These are phyloP conservation scores for Bombycilla garrulus DNA, from an alignment of 2,113 vertebrate genomes.

Conservation along the genomic window DNA sequence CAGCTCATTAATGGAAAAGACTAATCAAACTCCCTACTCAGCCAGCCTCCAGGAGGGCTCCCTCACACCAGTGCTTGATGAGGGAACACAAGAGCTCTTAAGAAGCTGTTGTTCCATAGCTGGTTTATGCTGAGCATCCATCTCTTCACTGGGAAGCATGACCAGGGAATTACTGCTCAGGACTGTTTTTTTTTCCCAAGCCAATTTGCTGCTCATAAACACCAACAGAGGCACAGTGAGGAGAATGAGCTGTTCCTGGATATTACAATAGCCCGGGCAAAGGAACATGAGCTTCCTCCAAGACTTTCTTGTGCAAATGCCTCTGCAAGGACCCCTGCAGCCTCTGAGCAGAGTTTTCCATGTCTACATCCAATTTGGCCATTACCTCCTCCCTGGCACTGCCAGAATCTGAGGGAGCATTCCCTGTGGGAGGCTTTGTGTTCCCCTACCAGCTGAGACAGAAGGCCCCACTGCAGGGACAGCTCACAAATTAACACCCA, in stretches of 20 bases:
- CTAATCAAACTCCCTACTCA: neutral
- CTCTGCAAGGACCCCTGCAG: slow-evolving; percentile 2
- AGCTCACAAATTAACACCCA: slow-evolving; percentile 17
- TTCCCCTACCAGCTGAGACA: neutral
- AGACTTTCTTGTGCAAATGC: neutral
- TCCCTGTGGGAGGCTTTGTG: neutral
- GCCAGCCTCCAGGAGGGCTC: neutral
- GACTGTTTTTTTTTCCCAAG: neutral
- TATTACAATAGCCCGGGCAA: neutral
- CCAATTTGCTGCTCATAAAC: slow-evolving; percentile 24
- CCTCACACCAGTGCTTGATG: neutral
- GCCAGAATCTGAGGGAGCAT: neutral
- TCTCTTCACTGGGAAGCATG: neutral
- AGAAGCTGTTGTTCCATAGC: neutral
- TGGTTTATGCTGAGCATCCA: neutral
- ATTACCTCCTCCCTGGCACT: neutral
- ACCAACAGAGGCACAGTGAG: neutral
- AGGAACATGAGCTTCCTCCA: neutral
- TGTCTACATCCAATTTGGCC: neutral
- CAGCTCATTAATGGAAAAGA: neutral
- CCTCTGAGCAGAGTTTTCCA: neutral
- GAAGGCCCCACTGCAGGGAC: neutral
- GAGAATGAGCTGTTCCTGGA: neutral
- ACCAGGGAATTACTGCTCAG: neutral
- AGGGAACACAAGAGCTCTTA: neutral